Evolutionary conservation across 2,888 invertebrate genomes (phyloP), one percentile per base, ranked within the genome.

Genomic region (Scaptodrosophila latifasciaeformis): DNA sequence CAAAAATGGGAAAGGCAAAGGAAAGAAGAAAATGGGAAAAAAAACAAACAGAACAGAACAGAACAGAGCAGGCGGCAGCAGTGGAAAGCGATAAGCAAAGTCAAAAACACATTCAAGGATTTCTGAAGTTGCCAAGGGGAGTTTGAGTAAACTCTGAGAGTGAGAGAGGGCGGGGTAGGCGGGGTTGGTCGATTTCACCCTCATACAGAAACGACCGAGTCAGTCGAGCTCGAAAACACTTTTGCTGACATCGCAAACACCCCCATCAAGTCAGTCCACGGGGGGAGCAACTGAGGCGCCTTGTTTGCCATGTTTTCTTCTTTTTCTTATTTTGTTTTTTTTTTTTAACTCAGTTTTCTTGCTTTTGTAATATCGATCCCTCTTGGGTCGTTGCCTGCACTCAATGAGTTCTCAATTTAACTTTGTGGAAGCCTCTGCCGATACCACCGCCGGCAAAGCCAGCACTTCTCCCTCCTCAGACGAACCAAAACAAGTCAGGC

Each of bases 331-430:
- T 53, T 49, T 34, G 47, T 17, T 21, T 51, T 34, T 42, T 4
- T 31, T 34, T 31, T n/a, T 30, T 21, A 19, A 39, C 19, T 62
- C 46, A 37, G 54, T 43, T 13, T 43, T 37, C 35, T 55, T 65
- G 57, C 56, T 52, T 59, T 35, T 54, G 61, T 49, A 80, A 81
- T 82, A 81, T 81, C 82, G 81, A 81, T 81, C 71, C 65, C 67
- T 65, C 67, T 70, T 80, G 74, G 76, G 81, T 75, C 70, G 80
- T 81, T 77, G 78, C 59, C 76, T 76, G 62, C 69, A 65, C 69
- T 72, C 69, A 78, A 80, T 76, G 72, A 75, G 70, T 81, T 70
- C 72, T 70, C 72, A 81, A 80, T 76, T 80, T 72, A 40, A 40
- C 15, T 12, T 40, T 19, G 19, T 40, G 31, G 31, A 24, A 7